A percentile compares a stretch with the other conserved stretches of the same genome.
These are phyloP conservation scores for Geopemphigus sp. DNA, from an alignment of 1,140 invertebrate genomes.

Conservation along the genomic window DNA sequence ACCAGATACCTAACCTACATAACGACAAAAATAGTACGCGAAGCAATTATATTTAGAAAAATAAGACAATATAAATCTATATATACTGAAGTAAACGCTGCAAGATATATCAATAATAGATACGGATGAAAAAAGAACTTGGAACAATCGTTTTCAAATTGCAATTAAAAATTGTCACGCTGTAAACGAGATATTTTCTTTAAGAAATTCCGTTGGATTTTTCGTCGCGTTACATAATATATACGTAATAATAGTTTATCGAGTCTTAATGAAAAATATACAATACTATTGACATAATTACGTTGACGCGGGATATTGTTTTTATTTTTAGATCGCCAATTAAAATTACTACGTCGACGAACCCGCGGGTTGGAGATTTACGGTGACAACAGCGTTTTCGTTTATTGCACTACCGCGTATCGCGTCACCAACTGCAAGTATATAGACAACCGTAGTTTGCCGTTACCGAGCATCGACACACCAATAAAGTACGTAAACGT, in stretches of 20 bases:
- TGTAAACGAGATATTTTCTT: not conserved
- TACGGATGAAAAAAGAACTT: no score
- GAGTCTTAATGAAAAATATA: not conserved
- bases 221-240: not conserved
- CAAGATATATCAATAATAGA: no score
- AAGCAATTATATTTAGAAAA: no score
- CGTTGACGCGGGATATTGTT: not conserved
- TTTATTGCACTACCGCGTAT: not conserved
- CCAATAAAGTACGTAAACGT: not conserved
- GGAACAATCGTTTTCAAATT: no score
- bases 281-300: not conserved
- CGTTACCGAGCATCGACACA: not conserved
- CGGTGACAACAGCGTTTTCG: not conserved
- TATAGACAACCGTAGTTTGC: no score
- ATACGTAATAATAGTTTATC: not conserved
- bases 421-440: not conserved
- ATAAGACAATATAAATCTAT: no score
- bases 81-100: no score
- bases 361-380: not conserved
- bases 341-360: not conserved
- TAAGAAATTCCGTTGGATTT: not conserved
- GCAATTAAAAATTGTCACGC: no score
- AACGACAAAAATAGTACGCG: no score
- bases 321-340: constrained; percentile 32
- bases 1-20: no score